These are phyloP conservation scores for Orthonevra nobilis DNA, from an alignment of 2,888 invertebrate species.

Conservation along the genomic window DNA sequence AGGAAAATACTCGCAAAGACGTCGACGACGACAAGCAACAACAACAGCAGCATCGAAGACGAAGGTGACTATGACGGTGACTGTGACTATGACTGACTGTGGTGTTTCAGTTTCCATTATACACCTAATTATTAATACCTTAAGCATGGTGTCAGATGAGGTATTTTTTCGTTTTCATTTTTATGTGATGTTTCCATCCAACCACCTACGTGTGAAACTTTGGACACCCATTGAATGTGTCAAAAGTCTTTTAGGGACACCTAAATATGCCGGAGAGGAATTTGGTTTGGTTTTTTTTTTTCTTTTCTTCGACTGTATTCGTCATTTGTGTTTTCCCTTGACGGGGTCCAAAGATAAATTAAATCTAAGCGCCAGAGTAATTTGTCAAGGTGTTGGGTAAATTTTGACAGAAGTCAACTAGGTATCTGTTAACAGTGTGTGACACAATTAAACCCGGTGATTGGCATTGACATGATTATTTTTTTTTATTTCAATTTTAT, in stretches of 20 bases:
- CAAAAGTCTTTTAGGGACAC: constrained; percentile 53
- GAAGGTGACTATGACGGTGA: too few species aligned
- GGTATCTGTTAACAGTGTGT: constrained; percentile 22
- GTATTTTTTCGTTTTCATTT: neutral
- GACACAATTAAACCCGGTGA: constrained; percentile 43
- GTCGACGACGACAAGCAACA: too few species aligned
- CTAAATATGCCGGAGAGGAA: constrained; percentile 15
- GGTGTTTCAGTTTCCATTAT: constrained; percentile 43
- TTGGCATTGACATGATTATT: constrained; percentile 49
- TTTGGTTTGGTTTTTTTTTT: too few species aligned
- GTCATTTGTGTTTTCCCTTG: constrained; percentile 13
- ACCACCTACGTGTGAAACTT: constrained; percentile 31
- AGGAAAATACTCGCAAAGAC: constrained; percentile 18
- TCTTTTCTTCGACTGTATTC: neutral
- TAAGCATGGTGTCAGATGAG: constrained; percentile 20
- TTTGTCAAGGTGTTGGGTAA: constrained; percentile 35
- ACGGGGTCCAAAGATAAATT: constrained; percentile 35
- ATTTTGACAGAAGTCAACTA: constrained; percentile 22
- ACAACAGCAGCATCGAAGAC: too few species aligned
- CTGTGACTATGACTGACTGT: constrained; percentile 32
- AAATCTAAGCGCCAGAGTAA: constrained; percentile 55
- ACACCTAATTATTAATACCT: constrained; percentile 64
- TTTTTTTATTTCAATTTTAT: too few species aligned
- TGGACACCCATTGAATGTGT: constrained; percentile 27
- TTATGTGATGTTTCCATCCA: neutral